Base-by-base conservation (phyloP, 2,797 vertebrate species). In the Enteromius thamalakanensis region DNA sequence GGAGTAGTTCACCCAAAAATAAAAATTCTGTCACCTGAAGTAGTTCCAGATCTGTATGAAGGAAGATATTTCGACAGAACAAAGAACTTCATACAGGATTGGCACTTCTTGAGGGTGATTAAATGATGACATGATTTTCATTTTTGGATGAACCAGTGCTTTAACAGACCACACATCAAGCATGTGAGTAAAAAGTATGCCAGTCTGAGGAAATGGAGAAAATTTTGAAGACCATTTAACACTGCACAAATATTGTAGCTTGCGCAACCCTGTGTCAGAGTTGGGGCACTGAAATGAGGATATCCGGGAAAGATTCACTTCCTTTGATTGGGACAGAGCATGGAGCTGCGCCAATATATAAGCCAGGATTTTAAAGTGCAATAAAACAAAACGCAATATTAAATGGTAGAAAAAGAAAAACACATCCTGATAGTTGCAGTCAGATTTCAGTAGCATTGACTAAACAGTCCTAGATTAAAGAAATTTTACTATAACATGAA, bases 231-330 rank as follows among this genome's bases (percentile, higher is more conserved):
- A 83, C 64, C 15, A 58, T 55, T 68, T 58, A 69, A 69, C 47
- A 82, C 62, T 82, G 62, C 75, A 68, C 12, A 76, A 69, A 82
- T 17, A 32, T 3, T 11, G 8, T 37, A 8, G 21, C 40, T 82
- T 67, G 51, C 45, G 15, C 47, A 82, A 76, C 81, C 49, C 26
- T 51, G 70, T 64, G 29, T 29, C 79, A 74, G 29, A 51, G 26
- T 1, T 32, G 47, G 15, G 26, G 4, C 1, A 37, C 55, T 14
- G 12, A 32, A 14, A 32, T n/a, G n/a, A 34, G 65, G 49, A 58
- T 51, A 79, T 67, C 21, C 29, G 4, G 23, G 1, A 32, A 53
- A 32, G 47, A 71, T 49, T 49, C 26, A 49, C 42, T 51, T 74
- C 69, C 68, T 62, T 49, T 23, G 42, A 6, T 69, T 70, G 77